Conservation (phyloP, 1,140 invertebrate genomes). For the Diploscapter pachys region DNA sequence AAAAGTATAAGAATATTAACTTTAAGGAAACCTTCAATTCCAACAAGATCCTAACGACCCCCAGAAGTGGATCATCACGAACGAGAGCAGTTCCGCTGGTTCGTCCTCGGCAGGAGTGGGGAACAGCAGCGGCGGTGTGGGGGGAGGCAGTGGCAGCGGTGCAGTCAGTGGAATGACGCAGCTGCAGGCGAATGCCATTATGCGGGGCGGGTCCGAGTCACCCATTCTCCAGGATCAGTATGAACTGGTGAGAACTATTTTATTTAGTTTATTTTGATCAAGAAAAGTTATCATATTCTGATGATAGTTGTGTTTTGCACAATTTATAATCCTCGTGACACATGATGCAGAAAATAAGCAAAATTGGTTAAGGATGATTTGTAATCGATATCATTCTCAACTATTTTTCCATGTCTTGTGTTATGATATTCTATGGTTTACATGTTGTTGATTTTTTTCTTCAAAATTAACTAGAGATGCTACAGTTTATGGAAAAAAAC, state of each 20-base stretch:
- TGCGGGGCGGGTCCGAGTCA: constrained; percentile 14
- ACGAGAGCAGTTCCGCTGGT: constrained; percentile 24
- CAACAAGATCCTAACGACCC: constrained; percentile 58
- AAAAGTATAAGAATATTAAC: neutral
- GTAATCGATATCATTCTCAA: too few species aligned
- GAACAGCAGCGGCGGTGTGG: neutral
- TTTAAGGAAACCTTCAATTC: constrained; percentile 56
- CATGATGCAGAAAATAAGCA: too few species aligned
- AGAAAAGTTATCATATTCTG: too few species aligned
- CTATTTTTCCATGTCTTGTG: too few species aligned
- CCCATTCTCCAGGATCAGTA: neutral
- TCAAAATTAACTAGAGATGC: neutral
- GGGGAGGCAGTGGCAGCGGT: neutral
- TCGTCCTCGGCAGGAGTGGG: constrained; percentile 5
- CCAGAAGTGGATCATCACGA: constrained; percentile 58
- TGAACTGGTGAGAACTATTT: too few species aligned
- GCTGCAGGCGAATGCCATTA: constrained; percentile 26
- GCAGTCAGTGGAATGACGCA: constrained; percentile 19
- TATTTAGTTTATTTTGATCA: too few species aligned
- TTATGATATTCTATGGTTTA: neutral
- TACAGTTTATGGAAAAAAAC: neutral
- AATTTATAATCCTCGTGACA: too few species aligned
- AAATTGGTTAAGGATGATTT: too few species aligned
- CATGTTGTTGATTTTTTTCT: neutral
- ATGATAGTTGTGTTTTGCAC: too few species aligned